A percentile compares a stretch with the other conserved stretches of the same genome.
These are phyloP conservation scores for Phoenicopterus ruber DNA, from an alignment of 2,113 vertebrate genomes.

Conservation along the genomic window DNA sequence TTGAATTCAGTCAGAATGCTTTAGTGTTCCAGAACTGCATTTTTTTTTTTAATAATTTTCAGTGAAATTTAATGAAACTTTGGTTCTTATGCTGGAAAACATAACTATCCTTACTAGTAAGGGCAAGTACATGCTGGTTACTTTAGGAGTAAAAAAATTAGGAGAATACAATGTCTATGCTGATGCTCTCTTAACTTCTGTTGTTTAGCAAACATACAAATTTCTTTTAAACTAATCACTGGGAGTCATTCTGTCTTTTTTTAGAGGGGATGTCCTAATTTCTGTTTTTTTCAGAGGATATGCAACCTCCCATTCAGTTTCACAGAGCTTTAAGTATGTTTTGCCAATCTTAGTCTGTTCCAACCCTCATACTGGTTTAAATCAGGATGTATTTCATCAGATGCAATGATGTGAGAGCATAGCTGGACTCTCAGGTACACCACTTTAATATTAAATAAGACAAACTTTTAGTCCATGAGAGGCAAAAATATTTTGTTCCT, in stretches of 20 bases:
- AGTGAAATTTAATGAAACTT: not conserved
- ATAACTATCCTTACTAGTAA: not conserved
- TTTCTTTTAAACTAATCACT: not conserved
- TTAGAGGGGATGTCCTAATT: not conserved
- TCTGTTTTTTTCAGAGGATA: not conserved
- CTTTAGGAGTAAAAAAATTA: not conserved
- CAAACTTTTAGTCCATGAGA: not conserved
- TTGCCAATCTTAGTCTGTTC: not conserved
- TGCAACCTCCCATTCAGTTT: not conserved
- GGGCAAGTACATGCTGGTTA: not conserved
- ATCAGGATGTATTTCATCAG: not conserved
- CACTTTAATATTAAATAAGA: not conserved
- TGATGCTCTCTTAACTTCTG: not conserved
- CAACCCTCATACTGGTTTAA: not conserved
- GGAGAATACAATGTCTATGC: not conserved
- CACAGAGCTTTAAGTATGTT: not conserved
- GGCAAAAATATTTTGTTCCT: not conserved
- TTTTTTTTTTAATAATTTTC: not conserved
- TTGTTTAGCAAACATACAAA: not conserved
- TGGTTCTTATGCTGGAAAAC: not conserved
- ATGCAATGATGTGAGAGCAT: not conserved
- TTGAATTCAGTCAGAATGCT: not conserved
- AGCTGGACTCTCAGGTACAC: not conserved
- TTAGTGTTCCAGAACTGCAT: not conserved
- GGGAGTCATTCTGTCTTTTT: accelerated